Evolutionary conservation across 1,140 invertebrate species (phyloP).

Genomic region (Polypedilum vanderplanki): DNA sequence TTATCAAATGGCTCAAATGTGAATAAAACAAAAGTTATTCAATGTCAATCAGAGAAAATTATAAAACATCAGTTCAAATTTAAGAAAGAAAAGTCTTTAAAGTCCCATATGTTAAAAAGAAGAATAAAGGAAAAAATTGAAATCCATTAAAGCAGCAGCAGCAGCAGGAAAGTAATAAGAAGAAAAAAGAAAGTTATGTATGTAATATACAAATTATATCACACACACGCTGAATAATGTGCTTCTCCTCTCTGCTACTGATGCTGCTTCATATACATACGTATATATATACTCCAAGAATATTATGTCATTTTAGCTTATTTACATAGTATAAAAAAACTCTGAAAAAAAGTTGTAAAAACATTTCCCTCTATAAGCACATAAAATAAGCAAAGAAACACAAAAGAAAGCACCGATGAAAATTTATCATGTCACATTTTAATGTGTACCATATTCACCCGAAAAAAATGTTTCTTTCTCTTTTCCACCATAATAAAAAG

Average conservation of each 20-base stretch:
- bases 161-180: not conserved
- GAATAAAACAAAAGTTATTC: too few species aligned
- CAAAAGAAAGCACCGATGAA: not conserved
- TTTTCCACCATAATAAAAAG: not conserved
- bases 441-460: not conserved
- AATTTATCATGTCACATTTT: conserved; percentile 27
- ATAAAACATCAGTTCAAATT: not conserved
- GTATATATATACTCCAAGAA: not conserved
- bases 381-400: not conserved
- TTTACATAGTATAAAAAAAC: not conserved
- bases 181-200: not conserved
- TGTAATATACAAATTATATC: conserved; percentile 28
- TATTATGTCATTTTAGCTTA: not conserved
- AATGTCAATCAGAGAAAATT: not conserved
- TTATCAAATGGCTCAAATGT: not conserved
- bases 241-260: not conserved
- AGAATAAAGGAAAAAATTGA: not conserved
- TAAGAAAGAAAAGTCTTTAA: not conserved
- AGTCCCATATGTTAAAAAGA: conserved; percentile 14
- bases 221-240: conserved; percentile 1
- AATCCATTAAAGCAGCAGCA: conserved; percentile 29
- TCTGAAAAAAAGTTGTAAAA: not conserved
- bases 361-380: not conserved
- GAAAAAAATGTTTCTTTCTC: not conserved
- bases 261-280: not conserved